These are phyloP conservation scores for Temnopleurus reevesii DNA, from an alignment of 53 echinoderm and acorn worm species.

Conservation along the genomic window DNA sequence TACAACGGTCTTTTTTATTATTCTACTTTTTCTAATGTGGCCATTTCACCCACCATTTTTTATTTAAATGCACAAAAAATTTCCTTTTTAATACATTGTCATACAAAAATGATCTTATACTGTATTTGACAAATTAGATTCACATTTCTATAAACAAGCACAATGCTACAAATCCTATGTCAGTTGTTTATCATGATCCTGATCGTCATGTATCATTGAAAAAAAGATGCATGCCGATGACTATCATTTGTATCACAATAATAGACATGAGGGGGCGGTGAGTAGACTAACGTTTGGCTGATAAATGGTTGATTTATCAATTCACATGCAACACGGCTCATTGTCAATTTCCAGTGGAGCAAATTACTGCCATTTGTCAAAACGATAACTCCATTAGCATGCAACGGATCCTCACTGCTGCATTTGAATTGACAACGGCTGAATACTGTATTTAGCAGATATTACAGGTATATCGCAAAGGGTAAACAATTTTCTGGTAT, in stretches of 20 bases:
- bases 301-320: conserved; percentile 24
- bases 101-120: too few species aligned
- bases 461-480: background rate
- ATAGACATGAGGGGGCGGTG: conserved; percentile 11
- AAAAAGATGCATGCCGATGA: background rate
- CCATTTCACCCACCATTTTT: too few species aligned
- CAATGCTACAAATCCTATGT: background rate
- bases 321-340: background rate
- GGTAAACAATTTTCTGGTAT: background rate
- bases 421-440: background rate
- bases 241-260: background rate
- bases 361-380: conserved; percentile 14
- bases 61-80: too few species aligned
- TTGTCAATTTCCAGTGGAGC: conserved; percentile 11
- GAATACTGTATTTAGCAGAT: background rate
- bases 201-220: background rate
- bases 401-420: background rate
- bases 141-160: too few species aligned
- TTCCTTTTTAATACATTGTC: too few species aligned
- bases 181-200: background rate
- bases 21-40: too few species aligned
- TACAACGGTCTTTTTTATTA: too few species aligned
- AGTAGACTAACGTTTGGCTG: background rate
- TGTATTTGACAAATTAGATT: too few species aligned
- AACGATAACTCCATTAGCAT: background rate